Conservation (phyloP, 2,888 invertebrate species). For the Iphiclides podalirius region DNA sequence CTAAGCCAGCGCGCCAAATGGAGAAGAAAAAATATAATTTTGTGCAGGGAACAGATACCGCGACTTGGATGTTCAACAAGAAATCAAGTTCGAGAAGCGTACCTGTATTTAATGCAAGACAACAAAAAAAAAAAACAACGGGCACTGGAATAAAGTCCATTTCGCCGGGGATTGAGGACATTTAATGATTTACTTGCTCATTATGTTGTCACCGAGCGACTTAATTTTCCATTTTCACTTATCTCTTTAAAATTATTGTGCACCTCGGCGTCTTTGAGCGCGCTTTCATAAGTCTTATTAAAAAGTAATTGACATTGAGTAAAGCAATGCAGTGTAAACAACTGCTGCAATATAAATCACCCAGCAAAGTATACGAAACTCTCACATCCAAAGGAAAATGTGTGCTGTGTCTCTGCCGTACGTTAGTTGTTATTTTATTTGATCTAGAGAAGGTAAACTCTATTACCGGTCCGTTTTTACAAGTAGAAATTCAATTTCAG, state of each 20-base stretch:
- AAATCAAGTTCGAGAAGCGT: conserved; percentile 35
- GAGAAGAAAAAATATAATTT: conserved; percentile 71
- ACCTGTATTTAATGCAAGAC: conserved; percentile 22
- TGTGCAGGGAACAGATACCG: conserved; percentile 56
- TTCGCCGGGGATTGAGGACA: conserved; percentile 16
- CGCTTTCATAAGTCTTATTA: conserved; percentile 8
- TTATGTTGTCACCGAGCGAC: conserved; percentile 18
- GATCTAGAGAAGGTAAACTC: conserved; percentile 69
- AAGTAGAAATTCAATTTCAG: conserved; percentile 70
- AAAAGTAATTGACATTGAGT: conserved; percentile 14
- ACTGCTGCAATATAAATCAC: conserved; percentile 18
- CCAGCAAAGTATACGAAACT: conserved; percentile 23
- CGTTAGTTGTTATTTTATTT: conserved; percentile 67
- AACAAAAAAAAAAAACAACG: conserved; percentile 21
- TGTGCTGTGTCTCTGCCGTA: conserved; percentile 43
- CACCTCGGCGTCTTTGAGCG: conserved; percentile 10
- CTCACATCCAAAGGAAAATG: conserved; percentile 40
- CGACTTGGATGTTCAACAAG: conserved; percentile 46
- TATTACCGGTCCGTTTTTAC: conserved; percentile 73
- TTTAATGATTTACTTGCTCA: conserved; percentile 25
- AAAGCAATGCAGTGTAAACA: conserved; percentile 3
- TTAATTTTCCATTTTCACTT: conserved; percentile 20
- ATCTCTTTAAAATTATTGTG: conserved; percentile 14
- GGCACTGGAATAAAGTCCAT: conserved; percentile 15
- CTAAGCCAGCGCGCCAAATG: conserved; percentile 72